Evolutionary conservation across 2,888 invertebrate genomes (phyloP).

Genomic region (Drosophila robusta): DNA sequence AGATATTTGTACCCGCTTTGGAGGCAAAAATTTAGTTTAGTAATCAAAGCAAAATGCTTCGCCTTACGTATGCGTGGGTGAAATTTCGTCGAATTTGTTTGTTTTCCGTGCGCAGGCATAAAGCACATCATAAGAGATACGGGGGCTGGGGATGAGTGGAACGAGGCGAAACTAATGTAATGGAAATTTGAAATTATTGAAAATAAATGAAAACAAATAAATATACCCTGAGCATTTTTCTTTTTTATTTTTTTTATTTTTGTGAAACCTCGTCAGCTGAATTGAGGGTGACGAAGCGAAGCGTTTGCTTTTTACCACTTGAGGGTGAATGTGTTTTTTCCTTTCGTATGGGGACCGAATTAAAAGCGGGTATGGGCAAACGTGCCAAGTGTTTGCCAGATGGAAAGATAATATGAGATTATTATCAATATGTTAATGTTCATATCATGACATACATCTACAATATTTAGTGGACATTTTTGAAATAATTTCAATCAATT

Average conservation of each 20-base stretch:
- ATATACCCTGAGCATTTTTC: slow-evolving; percentile 66
- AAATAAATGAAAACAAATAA: slow-evolving; percentile 82
- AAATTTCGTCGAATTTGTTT: slow-evolving; percentile 70
- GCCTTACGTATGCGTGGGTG: slow-evolving; percentile 25
- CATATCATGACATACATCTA: too few relatives aligned
- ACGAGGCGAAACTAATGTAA: slow-evolving; percentile 75
- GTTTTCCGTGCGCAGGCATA: slow-evolving; percentile 78
- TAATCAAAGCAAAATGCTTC: slow-evolving; percentile 65
- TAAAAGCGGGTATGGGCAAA: slow-evolving; percentile 8
- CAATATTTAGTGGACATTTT: too few relatives aligned
- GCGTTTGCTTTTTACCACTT: slow-evolving; percentile 50
- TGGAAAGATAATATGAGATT: background rate
- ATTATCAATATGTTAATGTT: too few relatives aligned
- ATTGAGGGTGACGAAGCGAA: slow-evolving; percentile 51
- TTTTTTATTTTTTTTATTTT: slow-evolving; percentile 10
- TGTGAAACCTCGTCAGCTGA: slow-evolving; percentile 7
- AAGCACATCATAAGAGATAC: slow-evolving; percentile 57
- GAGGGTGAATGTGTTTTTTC: slow-evolving; percentile 17
- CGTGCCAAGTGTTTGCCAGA: slow-evolving; percentile 3
- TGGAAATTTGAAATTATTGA: slow-evolving; percentile 83
- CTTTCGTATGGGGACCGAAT: slow-evolving; percentile 4
- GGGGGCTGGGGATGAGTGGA: background rate
- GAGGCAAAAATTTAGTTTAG: slow-evolving; percentile 69
- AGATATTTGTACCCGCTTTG: slow-evolving; percentile 54
- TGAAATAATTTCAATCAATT: too few relatives aligned